These are phyloP conservation scores for Yoshiicerus persimilis DNA, from an alignment of 1,140 invertebrate species.

Conservation along the genomic window DNA sequence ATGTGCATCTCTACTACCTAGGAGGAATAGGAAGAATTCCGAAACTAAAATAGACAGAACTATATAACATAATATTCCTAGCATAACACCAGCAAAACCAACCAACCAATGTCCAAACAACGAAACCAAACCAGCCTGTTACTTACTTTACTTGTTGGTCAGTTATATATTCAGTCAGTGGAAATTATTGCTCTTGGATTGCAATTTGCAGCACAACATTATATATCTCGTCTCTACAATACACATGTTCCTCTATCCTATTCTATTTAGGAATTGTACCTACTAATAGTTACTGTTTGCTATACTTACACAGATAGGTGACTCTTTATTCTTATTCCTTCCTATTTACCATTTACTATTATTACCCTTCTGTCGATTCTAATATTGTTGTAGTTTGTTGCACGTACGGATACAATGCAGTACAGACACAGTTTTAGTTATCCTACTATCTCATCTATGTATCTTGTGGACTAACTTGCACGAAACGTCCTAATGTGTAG, in stretches of 20 bases:
- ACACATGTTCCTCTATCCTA: background rate
- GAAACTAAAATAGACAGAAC: background rate
- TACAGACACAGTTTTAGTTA: background rate
- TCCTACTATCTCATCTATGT: background rate
- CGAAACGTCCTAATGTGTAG: too few species aligned
- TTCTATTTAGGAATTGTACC: background rate
- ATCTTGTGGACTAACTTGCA: too few species aligned
- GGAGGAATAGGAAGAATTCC: constrained; percentile 1
- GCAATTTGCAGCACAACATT: constrained; percentile 3
- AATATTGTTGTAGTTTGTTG: background rate
- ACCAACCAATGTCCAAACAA: constrained; percentile 11
- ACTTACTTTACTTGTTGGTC: constrained; percentile 18
- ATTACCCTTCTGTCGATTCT: background rate
- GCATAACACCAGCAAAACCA: background rate
- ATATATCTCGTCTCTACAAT: too few species aligned
- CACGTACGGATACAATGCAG: background rate
- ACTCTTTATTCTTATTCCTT: background rate
- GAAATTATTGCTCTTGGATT: constrained; percentile 6
- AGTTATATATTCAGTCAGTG: constrained; percentile 26
- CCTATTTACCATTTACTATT: background rate
- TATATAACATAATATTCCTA: background rate
- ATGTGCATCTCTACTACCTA: too few species aligned
- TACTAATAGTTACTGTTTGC: background rate
- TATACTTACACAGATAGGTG: background rate
- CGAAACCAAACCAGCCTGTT: constrained; percentile 9